Evolutionary conservation across 2,888 invertebrate genomes (phyloP).

Genomic region (Deladenus siricidicola): DNA sequence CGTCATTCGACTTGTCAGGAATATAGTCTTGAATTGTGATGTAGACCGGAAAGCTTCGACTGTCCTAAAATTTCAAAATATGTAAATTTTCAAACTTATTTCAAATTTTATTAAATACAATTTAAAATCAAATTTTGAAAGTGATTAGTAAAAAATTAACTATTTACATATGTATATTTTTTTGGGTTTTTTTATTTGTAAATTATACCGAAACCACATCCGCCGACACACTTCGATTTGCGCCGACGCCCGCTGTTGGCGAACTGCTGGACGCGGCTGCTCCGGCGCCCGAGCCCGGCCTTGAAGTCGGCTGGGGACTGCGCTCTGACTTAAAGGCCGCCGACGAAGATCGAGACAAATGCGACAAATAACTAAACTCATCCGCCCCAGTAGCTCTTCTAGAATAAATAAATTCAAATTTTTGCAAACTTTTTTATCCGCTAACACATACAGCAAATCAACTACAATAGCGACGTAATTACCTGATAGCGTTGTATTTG

Average conservation of each 20-base stretch:
- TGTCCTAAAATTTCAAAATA: constrained; percentile 22
- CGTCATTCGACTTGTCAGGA: constrained; percentile 39
- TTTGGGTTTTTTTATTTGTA: too few species aligned
- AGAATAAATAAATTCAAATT: too few species aligned
- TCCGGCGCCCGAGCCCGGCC: neutral
- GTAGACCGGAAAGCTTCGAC: constrained; percentile 46
- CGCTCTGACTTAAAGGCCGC: neutral
- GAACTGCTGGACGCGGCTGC: neutral
- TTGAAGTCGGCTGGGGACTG: neutral
- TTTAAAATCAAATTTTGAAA: neutral
- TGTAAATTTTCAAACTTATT: constrained; percentile 30
- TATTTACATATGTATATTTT: neutral
- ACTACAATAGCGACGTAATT: neutral
- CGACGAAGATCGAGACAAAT: neutral
- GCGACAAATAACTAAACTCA: neutral
- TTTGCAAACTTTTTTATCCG: too few species aligned
- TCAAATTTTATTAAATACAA: neutral
- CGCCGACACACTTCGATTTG: neutral
- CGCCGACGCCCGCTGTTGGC: neutral
- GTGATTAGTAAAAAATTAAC: neutral
- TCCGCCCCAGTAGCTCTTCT: neutral
- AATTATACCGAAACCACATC: neutral
- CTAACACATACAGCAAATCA: too few species aligned
- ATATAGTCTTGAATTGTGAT: constrained; percentile 50
- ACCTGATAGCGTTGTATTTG: constrained; percentile 43